Evolutionary conservation across 1,140 invertebrate genomes (phyloP), one percentile per base, ranked within the genome.

Genomic region (Drosophila seguyi): DNA sequence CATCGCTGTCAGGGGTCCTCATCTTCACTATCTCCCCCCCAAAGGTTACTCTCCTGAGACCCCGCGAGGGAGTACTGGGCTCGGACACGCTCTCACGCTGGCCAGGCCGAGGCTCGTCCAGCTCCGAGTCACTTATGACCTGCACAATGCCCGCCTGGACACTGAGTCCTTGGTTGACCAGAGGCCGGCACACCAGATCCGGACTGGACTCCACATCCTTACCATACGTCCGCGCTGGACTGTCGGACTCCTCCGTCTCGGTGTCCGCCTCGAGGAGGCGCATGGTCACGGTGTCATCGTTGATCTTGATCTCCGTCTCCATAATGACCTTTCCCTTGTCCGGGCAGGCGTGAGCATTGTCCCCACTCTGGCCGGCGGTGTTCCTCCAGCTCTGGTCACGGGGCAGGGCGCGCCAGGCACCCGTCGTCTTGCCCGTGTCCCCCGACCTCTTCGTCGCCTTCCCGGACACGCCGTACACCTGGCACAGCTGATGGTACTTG

Each of bases 1-100:
- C 95, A 77, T 97, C 96, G 82, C 96, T 97, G 73, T 97, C 96
- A 1, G 97, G 97, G 14, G 96, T 97, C 53, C 96, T 93, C 81
- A 97, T 94, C 93, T 97, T 97, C 0, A 97, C 95, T 50, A 96
- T 94, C 93, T 97, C 97, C 10, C 97, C 97, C 1, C 97, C 97
- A 82, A 97, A 97, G 31, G 96, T 94, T 1, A 97, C 97, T 79
- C 96, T 94, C 86, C 95, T 94, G 0, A 94, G 92, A 2, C 93
- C 93, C 22, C 93, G 83, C 11, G 94, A 93, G 0, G 94, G 93
- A 22, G 94, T 91, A 41, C 34, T 71, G 0, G 67, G 71, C 13
- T 52, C 29, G 3, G 53, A 53, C 22, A 67, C 38, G 16, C 65
- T 61, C 31, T 45, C 42, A 0, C 36, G 8, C 2, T 31, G 20